Evolutionary conservation across 1,140 invertebrate species (phyloP).

Genomic region (Bombus sibiricus): DNA sequence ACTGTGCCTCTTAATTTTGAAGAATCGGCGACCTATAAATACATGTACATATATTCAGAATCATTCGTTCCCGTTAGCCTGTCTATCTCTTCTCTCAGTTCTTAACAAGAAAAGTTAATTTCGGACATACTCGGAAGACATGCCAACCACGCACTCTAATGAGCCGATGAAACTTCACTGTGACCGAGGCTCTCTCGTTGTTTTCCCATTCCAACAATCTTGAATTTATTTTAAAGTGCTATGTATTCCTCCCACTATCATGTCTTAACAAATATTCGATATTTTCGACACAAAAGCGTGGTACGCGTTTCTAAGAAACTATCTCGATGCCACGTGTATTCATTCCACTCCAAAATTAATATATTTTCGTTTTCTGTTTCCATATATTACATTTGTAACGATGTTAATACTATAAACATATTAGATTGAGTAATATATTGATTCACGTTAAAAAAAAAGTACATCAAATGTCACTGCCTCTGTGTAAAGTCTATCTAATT

Average conservation of each 20-base stretch:
- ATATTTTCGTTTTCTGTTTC: no score
- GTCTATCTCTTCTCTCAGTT: constrained; percentile 4
- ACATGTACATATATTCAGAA: not conserved
- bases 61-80: constrained; percentile 18
- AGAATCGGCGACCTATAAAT: constrained; percentile 41
- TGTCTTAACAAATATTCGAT: not conserved
- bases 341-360: not conserved
- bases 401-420: not conserved
- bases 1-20: constrained; percentile 9
- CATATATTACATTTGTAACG: no score
- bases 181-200: not conserved
- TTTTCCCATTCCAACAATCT: constrained; percentile 8
- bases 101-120: constrained; percentile 47
- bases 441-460: no score
- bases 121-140: constrained; percentile 35
- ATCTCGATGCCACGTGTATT: not conserved
- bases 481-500: no score
- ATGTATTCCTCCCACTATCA: no score
- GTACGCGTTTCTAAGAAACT: not conserved
- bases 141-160: constrained; percentile 41
- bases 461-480: no score
- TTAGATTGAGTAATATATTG: not conserved
- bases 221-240: not conserved
- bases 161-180: constrained; percentile 46
- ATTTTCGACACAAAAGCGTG: not conserved